Conservation (phyloP, 2,113 vertebrate species). For the Chlamydotis undulata region DNA sequence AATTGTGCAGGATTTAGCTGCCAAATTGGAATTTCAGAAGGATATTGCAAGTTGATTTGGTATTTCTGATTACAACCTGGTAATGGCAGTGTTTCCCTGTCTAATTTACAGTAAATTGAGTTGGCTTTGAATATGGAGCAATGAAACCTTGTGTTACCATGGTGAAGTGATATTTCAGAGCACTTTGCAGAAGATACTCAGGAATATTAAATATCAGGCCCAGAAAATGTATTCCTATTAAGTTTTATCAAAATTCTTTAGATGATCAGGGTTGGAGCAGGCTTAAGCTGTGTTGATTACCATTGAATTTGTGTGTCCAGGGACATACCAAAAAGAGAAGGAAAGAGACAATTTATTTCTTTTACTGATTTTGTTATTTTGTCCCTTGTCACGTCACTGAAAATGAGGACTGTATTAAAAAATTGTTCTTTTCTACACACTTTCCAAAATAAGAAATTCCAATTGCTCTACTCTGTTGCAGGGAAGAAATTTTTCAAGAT, state of each 20-base stretch:
- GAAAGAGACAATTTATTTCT: neutral
- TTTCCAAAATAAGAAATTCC: neutral
- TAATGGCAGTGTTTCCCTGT: neutral
- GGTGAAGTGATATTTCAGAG: neutral
- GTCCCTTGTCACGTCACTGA: neutral
- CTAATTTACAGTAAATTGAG: neutral
- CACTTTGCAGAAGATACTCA: neutral
- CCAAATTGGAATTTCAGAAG: neutral
- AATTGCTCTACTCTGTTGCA: neutral
- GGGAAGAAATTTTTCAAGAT: neutral
- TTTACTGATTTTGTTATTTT: neutral
- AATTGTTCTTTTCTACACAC: neutral
- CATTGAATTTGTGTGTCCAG: neutral
- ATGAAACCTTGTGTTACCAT: neutral
- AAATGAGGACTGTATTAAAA: neutral
- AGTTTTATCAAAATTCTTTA: neutral
- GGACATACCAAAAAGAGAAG: neutral
- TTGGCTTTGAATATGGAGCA: neutral
- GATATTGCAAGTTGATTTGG: neutral
- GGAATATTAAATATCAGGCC: neutral
- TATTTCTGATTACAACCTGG: neutral
- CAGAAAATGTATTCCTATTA: neutral
- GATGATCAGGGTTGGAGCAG: neutral
- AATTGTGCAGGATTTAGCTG: neutral
- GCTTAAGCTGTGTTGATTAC: neutral